Percentiles rank a stretch among this genome's conserved stretches.
phyloP scores from a whole-genome alignment of 2,888 invertebrate genomes.

The Malthinus flaveolus region DNA sequence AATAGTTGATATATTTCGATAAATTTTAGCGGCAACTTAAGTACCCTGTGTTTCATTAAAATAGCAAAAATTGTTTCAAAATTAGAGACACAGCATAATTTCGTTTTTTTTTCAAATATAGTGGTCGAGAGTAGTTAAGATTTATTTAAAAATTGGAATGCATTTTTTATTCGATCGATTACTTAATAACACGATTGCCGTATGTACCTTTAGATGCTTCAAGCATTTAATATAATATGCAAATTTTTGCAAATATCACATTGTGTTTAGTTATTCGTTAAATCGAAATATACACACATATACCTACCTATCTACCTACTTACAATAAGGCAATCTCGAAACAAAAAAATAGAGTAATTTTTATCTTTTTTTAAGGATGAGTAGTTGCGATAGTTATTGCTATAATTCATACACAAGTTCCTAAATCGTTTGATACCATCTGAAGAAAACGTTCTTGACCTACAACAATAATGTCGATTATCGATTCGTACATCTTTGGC shows the following conservation, averaged over 20 bases:
- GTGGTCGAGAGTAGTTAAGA: no score
- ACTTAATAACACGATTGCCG: not conserved
- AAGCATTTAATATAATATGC: constrained; percentile 11
- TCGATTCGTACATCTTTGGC: no score
- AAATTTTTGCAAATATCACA: constrained; percentile 29
- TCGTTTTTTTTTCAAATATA: no score
- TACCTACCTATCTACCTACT: constrained; percentile 6
- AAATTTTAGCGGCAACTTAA: constrained; percentile 5
- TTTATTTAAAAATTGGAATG: no score
- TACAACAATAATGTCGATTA: constrained; percentile 45
- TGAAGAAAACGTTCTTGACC: constrained; percentile 72
- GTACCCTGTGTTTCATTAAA: constrained; percentile 1
- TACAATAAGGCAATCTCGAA: constrained; percentile 31
- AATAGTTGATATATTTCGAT: constrained; percentile 7
- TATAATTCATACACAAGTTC: constrained; percentile 60
- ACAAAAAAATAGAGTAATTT: constrained; percentile 22
- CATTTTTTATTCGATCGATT: no score
- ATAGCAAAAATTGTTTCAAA: not conserved
- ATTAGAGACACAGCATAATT: no score
- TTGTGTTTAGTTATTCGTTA: constrained; percentile 25
- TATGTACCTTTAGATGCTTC: constrained; percentile 1
- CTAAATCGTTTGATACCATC: constrained; percentile 62
- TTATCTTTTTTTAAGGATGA: constrained; percentile 11
- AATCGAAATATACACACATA: constrained; percentile 20
- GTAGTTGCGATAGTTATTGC: constrained; percentile 24